Evolutionary conservation across 2,797 vertebrate species (phyloP).

Genomic region (Spondyliosoma cantharus): DNA sequence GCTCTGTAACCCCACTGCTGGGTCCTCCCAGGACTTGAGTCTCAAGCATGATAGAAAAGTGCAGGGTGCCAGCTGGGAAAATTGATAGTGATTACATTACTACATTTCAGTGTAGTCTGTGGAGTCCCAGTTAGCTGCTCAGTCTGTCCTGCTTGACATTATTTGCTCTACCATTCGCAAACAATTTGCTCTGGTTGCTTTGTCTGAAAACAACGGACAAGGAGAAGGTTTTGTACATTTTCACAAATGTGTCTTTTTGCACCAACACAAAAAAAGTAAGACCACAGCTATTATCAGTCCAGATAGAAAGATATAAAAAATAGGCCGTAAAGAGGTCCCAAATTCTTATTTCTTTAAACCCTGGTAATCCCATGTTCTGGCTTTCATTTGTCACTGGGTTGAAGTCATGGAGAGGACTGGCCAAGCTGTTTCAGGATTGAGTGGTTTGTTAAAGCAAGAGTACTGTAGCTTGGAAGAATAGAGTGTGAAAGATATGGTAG

Average conservation of each 20-base stretch:
- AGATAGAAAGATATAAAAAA: background rate
- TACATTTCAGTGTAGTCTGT: too few relatives aligned
- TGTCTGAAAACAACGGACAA: too few relatives aligned
- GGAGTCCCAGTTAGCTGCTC: too few relatives aligned
- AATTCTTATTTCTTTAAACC: background rate
- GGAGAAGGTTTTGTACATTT: background rate
- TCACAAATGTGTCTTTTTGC: background rate
- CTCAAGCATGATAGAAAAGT: background rate
- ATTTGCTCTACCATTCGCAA: too few relatives aligned
- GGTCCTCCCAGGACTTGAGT: background rate
- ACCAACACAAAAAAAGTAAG: background rate
- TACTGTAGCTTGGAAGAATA: constrained; percentile 9
- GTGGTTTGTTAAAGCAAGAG: constrained; percentile 23
- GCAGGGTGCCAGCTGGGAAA: too few relatives aligned
- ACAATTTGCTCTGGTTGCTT: too few relatives aligned
- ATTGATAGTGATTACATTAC: too few relatives aligned
- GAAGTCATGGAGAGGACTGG: background rate
- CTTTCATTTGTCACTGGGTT: constrained; percentile 9
- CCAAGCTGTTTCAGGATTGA: constrained; percentile 18
- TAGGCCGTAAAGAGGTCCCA: background rate
- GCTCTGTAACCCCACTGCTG: background rate
- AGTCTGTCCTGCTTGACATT: too few relatives aligned
- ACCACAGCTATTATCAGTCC: background rate
- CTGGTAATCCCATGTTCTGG: background rate
- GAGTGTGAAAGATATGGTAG: background rate